Percentiles rank a stretch among this genome's conserved stretches.
phyloP scores from a whole-genome alignment of 2,797 vertebrate species.

The Lerista edwardsae region DNA sequence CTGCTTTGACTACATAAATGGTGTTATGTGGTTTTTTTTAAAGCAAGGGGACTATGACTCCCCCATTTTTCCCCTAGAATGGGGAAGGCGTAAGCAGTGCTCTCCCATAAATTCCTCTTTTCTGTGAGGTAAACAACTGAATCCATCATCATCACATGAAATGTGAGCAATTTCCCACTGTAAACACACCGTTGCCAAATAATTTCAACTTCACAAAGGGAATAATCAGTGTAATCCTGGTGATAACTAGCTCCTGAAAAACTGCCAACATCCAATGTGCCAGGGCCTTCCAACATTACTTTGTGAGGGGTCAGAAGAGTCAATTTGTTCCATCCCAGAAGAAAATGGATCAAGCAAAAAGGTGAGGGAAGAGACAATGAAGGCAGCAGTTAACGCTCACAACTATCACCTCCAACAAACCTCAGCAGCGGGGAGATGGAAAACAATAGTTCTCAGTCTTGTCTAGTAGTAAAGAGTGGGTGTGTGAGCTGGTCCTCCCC shows the following conservation, averaged over 20 bases:
- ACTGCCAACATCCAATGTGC: constrained; percentile 8
- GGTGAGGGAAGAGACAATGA: background rate
- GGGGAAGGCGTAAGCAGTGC: too few species aligned
- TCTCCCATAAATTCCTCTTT: background rate
- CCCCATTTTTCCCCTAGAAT: background rate
- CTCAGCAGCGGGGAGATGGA: background rate
- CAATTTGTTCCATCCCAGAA: constrained; percentile 8
- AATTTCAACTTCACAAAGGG: constrained; percentile 9
- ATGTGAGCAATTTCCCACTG: constrained; percentile 18
- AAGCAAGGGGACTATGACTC: background rate
- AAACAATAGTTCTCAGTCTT: background rate
- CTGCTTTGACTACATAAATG: background rate
- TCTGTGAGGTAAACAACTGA: background rate
- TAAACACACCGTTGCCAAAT: constrained; percentile 27
- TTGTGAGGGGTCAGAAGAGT: constrained; percentile 3
- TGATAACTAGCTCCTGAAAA: constrained; percentile 35
- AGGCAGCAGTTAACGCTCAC: background rate
- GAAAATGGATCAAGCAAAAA: constrained; percentile 21
- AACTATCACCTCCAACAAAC: background rate
- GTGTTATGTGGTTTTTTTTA: background rate
- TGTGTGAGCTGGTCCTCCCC: background rate
- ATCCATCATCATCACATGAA: constrained; percentile 8
- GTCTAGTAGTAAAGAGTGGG: background rate
- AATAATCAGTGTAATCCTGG: constrained; percentile 33
- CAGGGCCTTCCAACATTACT: background rate